Evolutionary conservation across 2,888 invertebrate genomes (phyloP).

Genomic region (Ptilodon capucinus): DNA sequence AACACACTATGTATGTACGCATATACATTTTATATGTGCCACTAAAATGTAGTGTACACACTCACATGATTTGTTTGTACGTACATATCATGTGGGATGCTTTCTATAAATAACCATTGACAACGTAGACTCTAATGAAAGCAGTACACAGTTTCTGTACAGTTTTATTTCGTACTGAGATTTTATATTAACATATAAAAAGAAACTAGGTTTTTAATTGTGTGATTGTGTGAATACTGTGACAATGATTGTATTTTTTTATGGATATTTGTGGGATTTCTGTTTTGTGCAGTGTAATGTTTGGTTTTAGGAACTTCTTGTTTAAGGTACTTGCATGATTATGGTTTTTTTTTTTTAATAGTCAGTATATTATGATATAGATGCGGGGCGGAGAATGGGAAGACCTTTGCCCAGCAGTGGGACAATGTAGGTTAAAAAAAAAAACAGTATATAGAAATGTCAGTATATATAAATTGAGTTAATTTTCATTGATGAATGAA

Average conservation of each 20-base stretch:
- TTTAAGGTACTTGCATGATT: slow-evolving; percentile 37
- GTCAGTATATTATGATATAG: background rate
- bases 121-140: slow-evolving; percentile 41
- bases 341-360: background rate
- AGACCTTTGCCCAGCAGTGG: no score
- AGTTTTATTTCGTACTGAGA: slow-evolving; percentile 9
- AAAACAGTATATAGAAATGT: no score
- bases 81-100: slow-evolving; percentile 63
- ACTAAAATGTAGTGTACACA: slow-evolving; percentile 26
- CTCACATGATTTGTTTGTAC: slow-evolving; percentile 40
- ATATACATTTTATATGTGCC: slow-evolving; percentile 11
- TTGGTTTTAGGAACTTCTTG: slow-evolving; percentile 57
- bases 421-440: no score
- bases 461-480: background rate
- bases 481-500: background rate
- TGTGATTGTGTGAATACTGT: slow-evolving; percentile 21
- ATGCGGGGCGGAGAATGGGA: no score
- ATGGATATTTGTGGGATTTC: slow-evolving; percentile 16
- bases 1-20: background rate
- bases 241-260: slow-evolving; percentile 43
- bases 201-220: background rate
- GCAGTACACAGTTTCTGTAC: slow-evolving; percentile 19
- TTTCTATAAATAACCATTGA: slow-evolving; percentile 71
- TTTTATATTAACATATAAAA: background rate
- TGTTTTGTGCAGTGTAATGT: slow-evolving; percentile 51